Conservation (phyloP, 2,888 invertebrate genomes). For the Napeogenes inachia region DNA sequence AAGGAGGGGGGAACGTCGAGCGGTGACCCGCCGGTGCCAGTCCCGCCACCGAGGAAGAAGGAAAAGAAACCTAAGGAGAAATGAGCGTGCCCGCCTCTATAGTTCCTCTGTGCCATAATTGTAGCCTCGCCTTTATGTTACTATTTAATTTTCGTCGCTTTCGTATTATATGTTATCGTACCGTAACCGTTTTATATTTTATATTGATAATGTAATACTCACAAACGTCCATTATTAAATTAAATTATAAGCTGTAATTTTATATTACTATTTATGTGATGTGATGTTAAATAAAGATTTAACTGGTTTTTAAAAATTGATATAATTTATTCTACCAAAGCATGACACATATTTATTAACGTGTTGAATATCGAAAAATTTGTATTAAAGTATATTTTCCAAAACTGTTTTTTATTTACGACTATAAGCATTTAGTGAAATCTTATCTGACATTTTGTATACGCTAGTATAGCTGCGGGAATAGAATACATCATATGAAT, state of each 20-base stretch:
- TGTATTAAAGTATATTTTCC: constrained; percentile 71
- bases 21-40: constrained; percentile 69
- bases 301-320: constrained; percentile 31
- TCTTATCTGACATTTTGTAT: too few relatives aligned
- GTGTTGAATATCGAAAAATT: constrained; percentile 57
- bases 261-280: constrained; percentile 46
- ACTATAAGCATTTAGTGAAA: too few relatives aligned
- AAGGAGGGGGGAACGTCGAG: constrained; percentile 54
- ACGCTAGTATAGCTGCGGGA: too few relatives aligned
- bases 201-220: constrained; percentile 56
- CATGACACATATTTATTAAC: constrained; percentile 64
- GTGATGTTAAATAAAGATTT: constrained; percentile 26
- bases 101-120: constrained; percentile 73
- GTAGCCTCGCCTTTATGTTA: constrained; percentile 58
- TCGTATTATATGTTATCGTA: constrained; percentile 47
- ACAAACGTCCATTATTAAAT: constrained; percentile 52
- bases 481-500: too few relatives aligned
- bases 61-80: constrained; percentile 76
- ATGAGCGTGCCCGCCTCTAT: constrained; percentile 55
- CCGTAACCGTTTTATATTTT: constrained; percentile 53
- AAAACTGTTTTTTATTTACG: constrained; percentile 34
- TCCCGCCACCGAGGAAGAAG: constrained; percentile 76
- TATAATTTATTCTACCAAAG: constrained; percentile 48
- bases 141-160: constrained; percentile 68
- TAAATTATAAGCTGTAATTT: constrained; percentile 48